Conservation (phyloP, 2,888 invertebrate species). For the Spodoptera exigua region DNA sequence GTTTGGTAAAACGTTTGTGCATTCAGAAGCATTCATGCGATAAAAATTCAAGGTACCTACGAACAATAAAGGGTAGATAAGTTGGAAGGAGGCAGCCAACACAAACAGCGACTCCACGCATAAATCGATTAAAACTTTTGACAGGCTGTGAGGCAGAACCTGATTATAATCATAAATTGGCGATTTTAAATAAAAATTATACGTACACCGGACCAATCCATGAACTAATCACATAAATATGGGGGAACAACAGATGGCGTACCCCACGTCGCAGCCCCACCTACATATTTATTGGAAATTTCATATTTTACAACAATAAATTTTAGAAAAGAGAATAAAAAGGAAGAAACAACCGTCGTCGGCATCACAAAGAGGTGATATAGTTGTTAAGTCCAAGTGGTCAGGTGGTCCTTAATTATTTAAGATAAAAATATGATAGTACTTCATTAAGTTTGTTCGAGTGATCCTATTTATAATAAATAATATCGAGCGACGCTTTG, state of each 20-base stretch:
- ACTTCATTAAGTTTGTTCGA: slow-evolving; percentile 77
- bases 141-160: slow-evolving; percentile 63
- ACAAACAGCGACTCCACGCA: slow-evolving; percentile 49
- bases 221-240: slow-evolving; percentile 86
- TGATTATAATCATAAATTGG: slow-evolving; percentile 82
- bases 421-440: slow-evolving; percentile 83
- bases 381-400: slow-evolving; percentile 76
- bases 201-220: slow-evolving; percentile 73
- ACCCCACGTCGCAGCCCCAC: slow-evolving; percentile 70
- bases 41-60: slow-evolving; percentile 32
- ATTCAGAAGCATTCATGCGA: slow-evolving; percentile 34
- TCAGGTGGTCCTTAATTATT: slow-evolving; percentile 85
- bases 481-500: slow-evolving; percentile 69
- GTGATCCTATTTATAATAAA: slow-evolving; percentile 76
- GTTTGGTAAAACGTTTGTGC: slow-evolving; percentile 10
- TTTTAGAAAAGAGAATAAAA: slow-evolving; percentile 75
- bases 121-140: slow-evolving; percentile 61
- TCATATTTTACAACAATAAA: slow-evolving; percentile 83
- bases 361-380: slow-evolving; percentile 80
- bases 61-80: slow-evolving; percentile 36
- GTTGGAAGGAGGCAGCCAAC: slow-evolving; percentile 34
- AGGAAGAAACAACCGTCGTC: slow-evolving; percentile 72
- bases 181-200: slow-evolving; percentile 83
- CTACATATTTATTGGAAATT: slow-evolving; percentile 74
- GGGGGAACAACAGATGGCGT: slow-evolving; percentile 80